A percentile compares a stretch with the other conserved stretches of the same genome.
Evolutionary conservation across 37 sponge, comb jelly and placozoan genomes (phyloP).

Genomic region (Amphimedon queenslandica): DNA sequence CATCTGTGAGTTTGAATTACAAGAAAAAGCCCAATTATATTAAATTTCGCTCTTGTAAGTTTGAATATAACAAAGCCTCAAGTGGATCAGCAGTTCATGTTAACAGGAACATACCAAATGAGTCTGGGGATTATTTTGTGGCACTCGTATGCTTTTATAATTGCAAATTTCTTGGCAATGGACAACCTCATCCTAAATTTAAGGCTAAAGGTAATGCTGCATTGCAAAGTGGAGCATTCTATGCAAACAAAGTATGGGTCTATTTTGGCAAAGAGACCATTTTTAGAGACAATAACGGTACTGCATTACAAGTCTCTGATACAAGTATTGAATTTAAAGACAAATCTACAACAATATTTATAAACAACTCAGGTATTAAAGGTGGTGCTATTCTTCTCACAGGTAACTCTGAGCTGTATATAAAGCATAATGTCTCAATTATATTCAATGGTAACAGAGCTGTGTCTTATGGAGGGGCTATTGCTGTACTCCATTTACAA

Average conservation of each 20-base stretch:
- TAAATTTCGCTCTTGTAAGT: neutral
- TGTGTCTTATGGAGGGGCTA: conserved; percentile 8
- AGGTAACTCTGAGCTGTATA: neutral
- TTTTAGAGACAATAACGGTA: neutral
- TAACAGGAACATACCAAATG: neutral
- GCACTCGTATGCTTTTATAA: neutral
- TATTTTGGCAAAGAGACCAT: neutral
- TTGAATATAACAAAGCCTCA: neutral
- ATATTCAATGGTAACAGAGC: neutral
- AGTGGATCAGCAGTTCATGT: neutral
- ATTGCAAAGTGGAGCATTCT: neutral
- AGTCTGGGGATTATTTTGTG: neutral
- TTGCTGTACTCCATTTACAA: neutral
- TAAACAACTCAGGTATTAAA: neutral
- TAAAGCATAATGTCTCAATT: neutral
- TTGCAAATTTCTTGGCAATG: neutral
- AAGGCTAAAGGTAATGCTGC: neutral
- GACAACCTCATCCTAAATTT: neutral
- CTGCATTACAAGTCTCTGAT: neutral
- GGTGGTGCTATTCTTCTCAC: conserved; percentile 1
- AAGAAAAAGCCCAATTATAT: neutral
- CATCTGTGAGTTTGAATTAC: neutral
- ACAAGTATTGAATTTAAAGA: neutral
- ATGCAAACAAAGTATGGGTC: neutral
- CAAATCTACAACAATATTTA: neutral